These are phyloP conservation scores for Oryzias melastigma DNA, from an alignment of 2,113 vertebrate species.

Conservation along the genomic window DNA sequence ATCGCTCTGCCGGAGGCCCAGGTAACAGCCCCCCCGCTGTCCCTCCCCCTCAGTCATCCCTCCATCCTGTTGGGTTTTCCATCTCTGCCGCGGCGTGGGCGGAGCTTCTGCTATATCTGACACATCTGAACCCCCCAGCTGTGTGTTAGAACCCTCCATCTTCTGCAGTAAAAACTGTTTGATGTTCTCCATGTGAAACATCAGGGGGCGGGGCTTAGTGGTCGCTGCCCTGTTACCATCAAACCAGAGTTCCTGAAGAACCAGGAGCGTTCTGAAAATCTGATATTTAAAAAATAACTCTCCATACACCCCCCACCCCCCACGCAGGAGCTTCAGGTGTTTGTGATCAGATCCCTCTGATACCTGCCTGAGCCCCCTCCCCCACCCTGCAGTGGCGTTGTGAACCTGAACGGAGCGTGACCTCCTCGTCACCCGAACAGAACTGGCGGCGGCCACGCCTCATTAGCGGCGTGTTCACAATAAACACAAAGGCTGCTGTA, in stretches of 20 bases:
- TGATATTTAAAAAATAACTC: no score
- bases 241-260: conserved; percentile 37
- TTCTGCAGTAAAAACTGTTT: conserved; percentile 61
- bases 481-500: conserved; percentile 51
- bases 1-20: conserved; percentile 94
- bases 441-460: conserved; percentile 42
- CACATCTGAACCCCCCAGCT: conserved; percentile 25
- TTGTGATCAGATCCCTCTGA: no score
- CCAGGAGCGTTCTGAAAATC: no score
- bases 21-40: conserved; percentile 74
- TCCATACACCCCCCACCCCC: no score
- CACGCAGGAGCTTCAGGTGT: no score
- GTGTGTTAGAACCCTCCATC: conserved; percentile 61
- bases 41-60: neutral
- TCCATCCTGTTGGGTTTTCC: no score
- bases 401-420: conserved; percentile 58
- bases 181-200: conserved; percentile 61
- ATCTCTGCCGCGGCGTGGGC: no score
- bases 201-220: conserved; percentile 54
- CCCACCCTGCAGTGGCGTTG: conserved; percentile 9
- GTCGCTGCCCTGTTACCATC: conserved; percentile 74
- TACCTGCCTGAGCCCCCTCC: no score
- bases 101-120: no score
- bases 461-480: conserved; percentile 47
- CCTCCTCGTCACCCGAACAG: conserved; percentile 58